Percentiles rank a stretch among this genome's conserved stretches.
These are phyloP conservation scores for Mesocricetus auratus DNA, from an alignment of 2,113 vertebrate species.

Conservation along the genomic window DNA sequence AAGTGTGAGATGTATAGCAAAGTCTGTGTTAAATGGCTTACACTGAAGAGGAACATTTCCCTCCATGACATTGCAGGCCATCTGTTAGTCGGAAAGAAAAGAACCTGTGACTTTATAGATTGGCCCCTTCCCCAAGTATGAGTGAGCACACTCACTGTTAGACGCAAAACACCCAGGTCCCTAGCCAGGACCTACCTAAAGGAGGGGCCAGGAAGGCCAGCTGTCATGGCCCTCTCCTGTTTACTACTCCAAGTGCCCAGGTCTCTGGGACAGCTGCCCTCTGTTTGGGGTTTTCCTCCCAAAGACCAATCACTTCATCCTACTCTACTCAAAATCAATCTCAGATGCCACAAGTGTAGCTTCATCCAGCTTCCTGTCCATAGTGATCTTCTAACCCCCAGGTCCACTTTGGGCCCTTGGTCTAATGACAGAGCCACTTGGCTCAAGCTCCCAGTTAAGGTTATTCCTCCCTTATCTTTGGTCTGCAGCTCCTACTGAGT, in stretches of 20 bases:
- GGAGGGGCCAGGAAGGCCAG: neutral
- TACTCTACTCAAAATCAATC: slow-evolving; percentile 51
- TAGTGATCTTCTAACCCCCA: neutral
- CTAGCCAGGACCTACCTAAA: neutral
- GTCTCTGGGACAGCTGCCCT: neutral
- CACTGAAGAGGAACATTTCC: neutral
- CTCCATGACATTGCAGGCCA: neutral
- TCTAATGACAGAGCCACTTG: slow-evolving; percentile 20
- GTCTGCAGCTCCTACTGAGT: neutral
- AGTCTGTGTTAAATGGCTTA: neutral
- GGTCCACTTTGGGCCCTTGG: neutral
- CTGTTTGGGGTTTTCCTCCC: neutral
- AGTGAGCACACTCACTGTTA: neutral
- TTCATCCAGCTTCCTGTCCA: slow-evolving; percentile 43
- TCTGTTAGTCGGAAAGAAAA: neutral
- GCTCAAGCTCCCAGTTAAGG: neutral
- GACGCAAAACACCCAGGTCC: neutral
- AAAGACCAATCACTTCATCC: slow-evolving; percentile 27
- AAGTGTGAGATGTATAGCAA: neutral
- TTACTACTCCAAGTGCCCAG: neutral
- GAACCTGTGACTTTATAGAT: neutral
- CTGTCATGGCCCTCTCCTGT: neutral
- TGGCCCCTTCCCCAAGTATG: neutral
- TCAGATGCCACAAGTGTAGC: neutral
- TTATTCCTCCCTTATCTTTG: neutral